A percentile compares a stretch with the other conserved stretches of the same genome.
These are phyloP conservation scores for Drosophila burlai DNA, from an alignment of 1,140 invertebrate genomes.

Conservation along the genomic window DNA sequence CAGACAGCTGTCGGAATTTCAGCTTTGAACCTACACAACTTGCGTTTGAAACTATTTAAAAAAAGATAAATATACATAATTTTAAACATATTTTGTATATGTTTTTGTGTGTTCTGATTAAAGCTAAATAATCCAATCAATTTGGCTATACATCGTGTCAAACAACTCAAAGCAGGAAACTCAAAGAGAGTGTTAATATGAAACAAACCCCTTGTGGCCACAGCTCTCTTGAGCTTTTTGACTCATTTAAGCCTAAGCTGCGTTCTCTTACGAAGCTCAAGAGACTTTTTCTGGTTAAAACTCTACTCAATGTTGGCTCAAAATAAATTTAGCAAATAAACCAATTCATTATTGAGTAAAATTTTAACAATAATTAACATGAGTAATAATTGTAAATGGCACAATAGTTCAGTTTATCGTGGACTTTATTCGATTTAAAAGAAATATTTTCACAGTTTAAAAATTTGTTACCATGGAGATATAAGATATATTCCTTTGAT, in stretches of 20 bases:
- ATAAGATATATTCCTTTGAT: not conserved
- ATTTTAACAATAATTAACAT: not conserved
- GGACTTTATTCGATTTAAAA: no score
- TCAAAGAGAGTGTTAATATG: not conserved
- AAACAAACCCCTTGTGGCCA: slow-evolving; percentile 2
- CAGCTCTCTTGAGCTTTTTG: slow-evolving; percentile 21
- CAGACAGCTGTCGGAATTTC: not conserved
- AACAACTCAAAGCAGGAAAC: not conserved
- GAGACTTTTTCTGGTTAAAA: not conserved
- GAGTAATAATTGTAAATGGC: not conserved
- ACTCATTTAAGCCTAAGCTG: not conserved
- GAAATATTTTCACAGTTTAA: no score
- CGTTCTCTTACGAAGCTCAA: slow-evolving; percentile 9
- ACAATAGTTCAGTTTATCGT: not conserved
- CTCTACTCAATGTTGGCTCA: not conserved
- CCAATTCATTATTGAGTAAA: not conserved
- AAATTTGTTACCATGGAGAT: no score
- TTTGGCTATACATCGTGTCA: not conserved
- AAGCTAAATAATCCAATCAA: not conserved
- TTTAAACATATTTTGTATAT: no score
- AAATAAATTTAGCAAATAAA: no score
- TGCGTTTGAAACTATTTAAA: not conserved
- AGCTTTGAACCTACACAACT: not conserved
- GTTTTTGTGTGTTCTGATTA: not conserved
- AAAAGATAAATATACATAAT: no score